Evolutionary conservation across 2,113 vertebrate species (phyloP).

Genomic region (Oxyura jamaicensis): DNA sequence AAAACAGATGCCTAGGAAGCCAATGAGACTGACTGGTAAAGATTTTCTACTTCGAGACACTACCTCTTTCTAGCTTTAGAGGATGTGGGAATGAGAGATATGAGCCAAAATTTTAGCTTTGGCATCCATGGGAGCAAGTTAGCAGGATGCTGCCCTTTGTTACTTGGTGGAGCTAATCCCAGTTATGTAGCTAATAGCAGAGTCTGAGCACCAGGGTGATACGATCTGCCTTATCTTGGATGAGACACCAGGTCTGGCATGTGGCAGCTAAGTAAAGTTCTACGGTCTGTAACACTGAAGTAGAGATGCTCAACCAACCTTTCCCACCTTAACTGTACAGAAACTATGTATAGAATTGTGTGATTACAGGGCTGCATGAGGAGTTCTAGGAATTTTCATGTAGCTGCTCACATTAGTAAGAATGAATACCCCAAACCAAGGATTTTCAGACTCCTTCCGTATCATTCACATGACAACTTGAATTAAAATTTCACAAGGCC

Average conservation of each 20-base stretch:
- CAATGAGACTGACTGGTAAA: background rate
- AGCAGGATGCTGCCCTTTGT: background rate
- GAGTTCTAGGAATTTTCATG: background rate
- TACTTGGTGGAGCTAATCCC: background rate
- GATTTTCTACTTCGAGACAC: background rate
- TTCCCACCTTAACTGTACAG: background rate
- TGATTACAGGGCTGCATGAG: background rate
- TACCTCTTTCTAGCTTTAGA: background rate
- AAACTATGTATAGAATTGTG: background rate
- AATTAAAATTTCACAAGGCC: background rate
- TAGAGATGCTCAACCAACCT: background rate
- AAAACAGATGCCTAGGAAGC: background rate
- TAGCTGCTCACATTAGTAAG: background rate
- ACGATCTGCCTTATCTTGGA: background rate
- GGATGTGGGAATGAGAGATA: background rate
- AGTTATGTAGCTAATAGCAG: background rate
- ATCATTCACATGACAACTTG: background rate
- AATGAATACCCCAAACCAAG: background rate
- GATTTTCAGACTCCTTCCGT: background rate
- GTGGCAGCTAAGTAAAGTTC: background rate
- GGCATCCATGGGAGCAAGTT: no score
- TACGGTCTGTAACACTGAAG: background rate
- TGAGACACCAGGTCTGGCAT: rapidly evolving
- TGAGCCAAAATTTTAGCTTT: background rate
- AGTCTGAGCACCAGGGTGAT: background rate